These are phyloP conservation scores for Pollicipes pollicipes DNA, from an alignment of 1,140 invertebrate genomes.

Conservation along the genomic window DNA sequence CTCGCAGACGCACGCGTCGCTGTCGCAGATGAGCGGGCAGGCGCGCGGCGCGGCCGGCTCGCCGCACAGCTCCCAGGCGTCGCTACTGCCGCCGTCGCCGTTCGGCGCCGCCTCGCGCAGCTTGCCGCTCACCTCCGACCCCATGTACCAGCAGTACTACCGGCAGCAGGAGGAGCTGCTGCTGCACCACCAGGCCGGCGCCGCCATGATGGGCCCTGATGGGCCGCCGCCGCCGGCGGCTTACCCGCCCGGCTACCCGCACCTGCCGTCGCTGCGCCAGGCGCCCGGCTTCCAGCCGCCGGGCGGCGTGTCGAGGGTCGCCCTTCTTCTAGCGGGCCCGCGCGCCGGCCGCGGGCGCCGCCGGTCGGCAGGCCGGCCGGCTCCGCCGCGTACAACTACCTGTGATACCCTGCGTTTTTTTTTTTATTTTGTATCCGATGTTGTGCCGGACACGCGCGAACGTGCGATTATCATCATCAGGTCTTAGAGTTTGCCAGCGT, in stretches of 20 bases:
- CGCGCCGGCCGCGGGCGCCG: no score
- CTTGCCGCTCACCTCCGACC: background rate
- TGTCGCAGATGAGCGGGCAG: background rate
- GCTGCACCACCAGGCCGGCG: background rate
- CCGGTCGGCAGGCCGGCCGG: no score
- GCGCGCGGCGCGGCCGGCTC: background rate
- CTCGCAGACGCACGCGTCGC: conserved; percentile 14
- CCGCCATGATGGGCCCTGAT: background rate
- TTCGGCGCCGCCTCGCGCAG: background rate
- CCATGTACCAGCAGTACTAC: background rate
- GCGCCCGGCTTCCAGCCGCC: background rate
- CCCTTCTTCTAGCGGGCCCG: background rate
- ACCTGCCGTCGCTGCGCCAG: background rate
- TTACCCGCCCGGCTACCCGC: conserved; percentile 1
- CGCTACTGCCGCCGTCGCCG: background rate
- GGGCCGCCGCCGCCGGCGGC: background rate
- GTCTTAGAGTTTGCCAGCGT: no score
- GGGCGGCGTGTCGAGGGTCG: background rate
- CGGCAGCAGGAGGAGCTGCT: conserved; percentile 1
- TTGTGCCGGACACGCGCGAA: no score
- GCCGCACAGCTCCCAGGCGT: no score
- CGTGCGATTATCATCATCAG: no score
- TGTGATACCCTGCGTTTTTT: no score
- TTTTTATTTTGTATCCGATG: no score
- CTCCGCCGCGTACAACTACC: no score